A percentile compares a stretch with the other conserved stretches of the same genome.
Conservation (phyloP, 2,797 vertebrate species). For the Sebastes melanostomus region DNA sequence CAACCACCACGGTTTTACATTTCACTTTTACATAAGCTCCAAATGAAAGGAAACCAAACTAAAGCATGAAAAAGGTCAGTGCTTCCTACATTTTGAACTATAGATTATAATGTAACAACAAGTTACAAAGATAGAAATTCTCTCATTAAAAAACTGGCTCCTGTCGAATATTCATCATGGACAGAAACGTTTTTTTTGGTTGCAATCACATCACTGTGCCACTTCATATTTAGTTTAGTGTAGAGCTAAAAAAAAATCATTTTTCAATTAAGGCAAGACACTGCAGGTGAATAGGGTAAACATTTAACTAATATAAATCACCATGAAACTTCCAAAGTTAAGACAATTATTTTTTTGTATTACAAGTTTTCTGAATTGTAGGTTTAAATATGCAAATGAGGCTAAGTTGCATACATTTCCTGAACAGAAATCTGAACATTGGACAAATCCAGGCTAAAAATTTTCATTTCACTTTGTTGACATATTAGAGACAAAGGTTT, state of each 20-base stretch:
- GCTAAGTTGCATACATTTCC: too few relatives aligned
- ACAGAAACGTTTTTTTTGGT: neutral
- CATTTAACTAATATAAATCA: neutral
- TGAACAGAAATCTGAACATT: too few relatives aligned
- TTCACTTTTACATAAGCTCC: neutral
- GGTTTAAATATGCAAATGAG: too few relatives aligned
- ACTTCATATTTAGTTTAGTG: neutral
- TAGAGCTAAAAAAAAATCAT: too few relatives aligned
- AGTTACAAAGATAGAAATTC: neutral
- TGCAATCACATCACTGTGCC: neutral
- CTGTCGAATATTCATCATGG: neutral
- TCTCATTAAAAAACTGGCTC: neutral
- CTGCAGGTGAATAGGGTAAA: neutral
- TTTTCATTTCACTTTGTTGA: too few relatives aligned
- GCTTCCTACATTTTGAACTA: neutral
- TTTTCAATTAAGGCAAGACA: too few relatives aligned
- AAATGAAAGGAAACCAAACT: neutral
- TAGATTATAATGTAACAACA: neutral
- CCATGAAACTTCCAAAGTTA: neutral
- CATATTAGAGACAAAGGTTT: too few relatives aligned
- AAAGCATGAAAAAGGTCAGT: neutral
- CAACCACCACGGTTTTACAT: neutral
- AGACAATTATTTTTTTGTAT: neutral
- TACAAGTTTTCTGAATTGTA: neutral
- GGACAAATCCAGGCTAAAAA: rapidly evolving